These are phyloP conservation scores for Cassiopea andromeda DNA, from an alignment of 30 jellyfish, hydroid and myxozoan species.

Conservation along the genomic window DNA sequence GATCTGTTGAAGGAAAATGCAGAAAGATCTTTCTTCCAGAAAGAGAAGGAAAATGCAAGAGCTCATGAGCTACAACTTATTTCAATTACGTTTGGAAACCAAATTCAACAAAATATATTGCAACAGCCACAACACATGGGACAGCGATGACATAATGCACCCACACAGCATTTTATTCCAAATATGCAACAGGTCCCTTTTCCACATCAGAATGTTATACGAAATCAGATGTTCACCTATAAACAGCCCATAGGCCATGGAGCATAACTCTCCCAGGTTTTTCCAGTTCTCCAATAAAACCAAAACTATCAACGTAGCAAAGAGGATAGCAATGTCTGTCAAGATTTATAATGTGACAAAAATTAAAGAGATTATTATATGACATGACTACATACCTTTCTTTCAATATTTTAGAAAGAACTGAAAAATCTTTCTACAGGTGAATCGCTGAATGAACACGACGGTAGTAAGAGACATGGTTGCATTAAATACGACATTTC, in stretches of 20 bases:
- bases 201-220: background rate
- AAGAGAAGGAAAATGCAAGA: conserved; percentile 11
- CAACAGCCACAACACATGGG: background rate
- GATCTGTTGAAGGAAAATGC: background rate
- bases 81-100: conserved; percentile 4
- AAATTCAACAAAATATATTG: background rate
- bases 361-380: background rate
- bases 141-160: background rate
- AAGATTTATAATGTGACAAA: background rate
- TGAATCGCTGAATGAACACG: no score
- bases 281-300: conserved; percentile 3
- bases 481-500: no score
- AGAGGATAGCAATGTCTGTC: conserved; percentile 1
- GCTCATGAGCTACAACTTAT: conserved; percentile 17
- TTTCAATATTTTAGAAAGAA: background rate
- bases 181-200: background rate
- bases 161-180: background rate
- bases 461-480: no score
- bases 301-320: background rate
- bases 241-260: background rate
- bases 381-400: background rate
- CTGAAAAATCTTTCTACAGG: background rate
- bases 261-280: background rate
- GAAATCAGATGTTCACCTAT: background rate
- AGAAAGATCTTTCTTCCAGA: background rate